Evolutionary conservation across 2,113 vertebrate species (phyloP).

Genomic region (Dromiciops gliroides): DNA sequence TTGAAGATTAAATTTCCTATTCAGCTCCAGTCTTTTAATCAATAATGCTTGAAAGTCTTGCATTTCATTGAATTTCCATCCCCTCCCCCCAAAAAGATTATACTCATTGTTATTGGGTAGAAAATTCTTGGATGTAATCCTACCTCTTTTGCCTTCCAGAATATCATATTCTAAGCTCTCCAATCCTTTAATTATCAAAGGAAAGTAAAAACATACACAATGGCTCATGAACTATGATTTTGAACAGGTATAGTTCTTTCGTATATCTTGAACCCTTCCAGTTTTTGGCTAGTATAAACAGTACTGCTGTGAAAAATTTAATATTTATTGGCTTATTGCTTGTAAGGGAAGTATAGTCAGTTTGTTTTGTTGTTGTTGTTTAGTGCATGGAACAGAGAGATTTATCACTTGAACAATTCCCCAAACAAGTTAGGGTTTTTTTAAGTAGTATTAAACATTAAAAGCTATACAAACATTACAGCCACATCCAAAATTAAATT

Average conservation of each 20-base stretch:
- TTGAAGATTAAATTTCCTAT: too few relatives aligned
- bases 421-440: background rate
- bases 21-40: too few relatives aligned
- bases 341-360: background rate
- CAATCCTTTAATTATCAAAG: background rate
- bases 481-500: background rate
- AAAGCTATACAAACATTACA: background rate
- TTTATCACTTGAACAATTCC: background rate
- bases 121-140: too few relatives aligned
- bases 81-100: too few relatives aligned
- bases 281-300: background rate
- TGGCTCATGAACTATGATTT: background rate
- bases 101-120: too few relatives aligned
- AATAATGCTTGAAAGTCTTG: too few relatives aligned
- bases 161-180: too few relatives aligned
- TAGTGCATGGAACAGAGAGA: background rate
- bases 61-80: too few relatives aligned
- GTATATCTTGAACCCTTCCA: background rate
- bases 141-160: too few relatives aligned
- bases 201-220: background rate
- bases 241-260: background rate
- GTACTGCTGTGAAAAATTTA: background rate
- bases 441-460: background rate
- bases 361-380: background rate
- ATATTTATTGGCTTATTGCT: background rate